Evolutionary conservation across 2,797 vertebrate genomes (phyloP).

Genomic region (Nasua narica): DNA sequence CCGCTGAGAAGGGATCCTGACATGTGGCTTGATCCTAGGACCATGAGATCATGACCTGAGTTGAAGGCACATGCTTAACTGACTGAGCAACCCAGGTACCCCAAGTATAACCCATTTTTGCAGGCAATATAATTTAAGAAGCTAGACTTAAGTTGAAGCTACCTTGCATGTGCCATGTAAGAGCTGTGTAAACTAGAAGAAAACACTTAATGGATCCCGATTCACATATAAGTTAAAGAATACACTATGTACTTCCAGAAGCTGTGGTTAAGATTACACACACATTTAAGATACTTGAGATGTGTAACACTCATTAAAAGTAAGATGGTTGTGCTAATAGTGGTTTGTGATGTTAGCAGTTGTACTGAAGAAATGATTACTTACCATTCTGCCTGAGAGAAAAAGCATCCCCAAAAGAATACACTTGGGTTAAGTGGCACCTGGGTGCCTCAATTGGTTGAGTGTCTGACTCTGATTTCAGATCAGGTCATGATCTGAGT

Average conservation of each 20-base stretch:
- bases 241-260: neutral
- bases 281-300: too few relatives aligned
- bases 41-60: neutral
- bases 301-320: neutral
- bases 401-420: neutral
- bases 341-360: neutral
- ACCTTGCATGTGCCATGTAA: neutral
- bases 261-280: neutral
- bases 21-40: neutral
- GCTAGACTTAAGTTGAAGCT: neutral
- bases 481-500: neutral
- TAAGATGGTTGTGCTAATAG: neutral
- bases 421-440: neutral
- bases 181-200: neutral
- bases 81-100: neutral
- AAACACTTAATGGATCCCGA: neutral
- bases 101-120: neutral
- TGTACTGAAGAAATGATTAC: neutral
- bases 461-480: neutral
- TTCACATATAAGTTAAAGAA: neutral
- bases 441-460: neutral
- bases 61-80: neutral
- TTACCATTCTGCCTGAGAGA: neutral
- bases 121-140: neutral
- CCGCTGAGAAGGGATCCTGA: neutral